Evolutionary conservation across 2,113 vertebrate species (phyloP).

Genomic region (Mystacornis crossleyi): DNA sequence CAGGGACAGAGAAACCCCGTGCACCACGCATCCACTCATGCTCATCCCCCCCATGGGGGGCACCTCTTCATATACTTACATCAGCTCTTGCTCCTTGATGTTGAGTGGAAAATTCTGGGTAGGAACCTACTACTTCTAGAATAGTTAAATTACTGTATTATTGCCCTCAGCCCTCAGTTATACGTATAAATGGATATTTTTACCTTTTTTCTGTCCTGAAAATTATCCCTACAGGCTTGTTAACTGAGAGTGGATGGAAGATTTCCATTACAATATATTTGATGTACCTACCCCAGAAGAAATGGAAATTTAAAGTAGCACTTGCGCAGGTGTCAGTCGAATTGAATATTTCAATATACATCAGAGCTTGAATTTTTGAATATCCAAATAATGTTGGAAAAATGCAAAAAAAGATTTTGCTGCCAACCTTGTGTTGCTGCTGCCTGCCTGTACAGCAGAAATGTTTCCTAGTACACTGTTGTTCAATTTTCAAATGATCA

Average conservation of each 20-base stretch:
- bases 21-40: too few relatives aligned
- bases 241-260: slow-evolving; percentile 5
- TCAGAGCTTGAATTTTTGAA: neutral
- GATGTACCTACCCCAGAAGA: neutral
- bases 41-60: too few relatives aligned
- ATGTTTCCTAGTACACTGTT: neutral
- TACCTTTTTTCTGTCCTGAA: neutral
- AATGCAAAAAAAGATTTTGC: neutral
- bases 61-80: too few relatives aligned
- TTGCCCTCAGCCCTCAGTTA: neutral
- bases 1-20: too few relatives aligned
- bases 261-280: neutral
- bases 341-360: neutral
- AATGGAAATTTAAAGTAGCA: slow-evolving; percentile 9
- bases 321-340: neutral
- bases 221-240: slow-evolving; percentile 7
- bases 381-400: neutral
- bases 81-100: neutral
- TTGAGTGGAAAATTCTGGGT: neutral
- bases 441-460: neutral
- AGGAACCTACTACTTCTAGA: neutral
- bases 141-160: neutral
- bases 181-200: slow-evolving; percentile 28
- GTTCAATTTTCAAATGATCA: neutral
- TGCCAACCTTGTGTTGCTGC: neutral